phyloP scores from a whole-genome alignment of 2,888 invertebrate species.

The Ectobius pallidus region DNA sequence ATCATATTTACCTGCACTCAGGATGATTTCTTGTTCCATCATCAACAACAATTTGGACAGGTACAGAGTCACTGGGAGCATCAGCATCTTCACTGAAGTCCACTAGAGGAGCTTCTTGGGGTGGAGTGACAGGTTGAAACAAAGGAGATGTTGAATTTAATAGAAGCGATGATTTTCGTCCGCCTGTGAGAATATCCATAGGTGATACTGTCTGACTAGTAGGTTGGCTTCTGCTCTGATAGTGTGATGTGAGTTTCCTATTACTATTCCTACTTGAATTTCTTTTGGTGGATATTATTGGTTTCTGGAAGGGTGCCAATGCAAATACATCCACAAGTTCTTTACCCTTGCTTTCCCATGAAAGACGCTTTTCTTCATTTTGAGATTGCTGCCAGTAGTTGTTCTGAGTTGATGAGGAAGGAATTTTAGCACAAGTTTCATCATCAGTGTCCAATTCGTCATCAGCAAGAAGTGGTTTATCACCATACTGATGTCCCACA shows the following conservation, averaged over 20 bases:
- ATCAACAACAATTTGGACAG: not conserved
- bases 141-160: slow-evolving; percentile 31
- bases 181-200: slow-evolving; percentile 35
- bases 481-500: slow-evolving; percentile 77
- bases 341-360: slow-evolving; percentile 46
- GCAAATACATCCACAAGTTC: slow-evolving; percentile 68
- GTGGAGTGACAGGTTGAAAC: slow-evolving; percentile 7
- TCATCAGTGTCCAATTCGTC: slow-evolving; percentile 74
- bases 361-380: not conserved
- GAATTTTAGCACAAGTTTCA: slow-evolving; percentile 43
- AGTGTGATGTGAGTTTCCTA: slow-evolving; percentile 13
- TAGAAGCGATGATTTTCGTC: slow-evolving; percentile 37
- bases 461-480: slow-evolving; percentile 74
- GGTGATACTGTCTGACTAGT: slow-evolving; percentile 43
- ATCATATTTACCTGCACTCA: slow-evolving; percentile 13
- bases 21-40: not conserved
- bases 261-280: slow-evolving; percentile 32
- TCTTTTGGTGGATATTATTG: slow-evolving; percentile 6
- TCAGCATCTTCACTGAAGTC: slow-evolving; percentile 38
- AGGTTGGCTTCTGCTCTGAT: slow-evolving; percentile 40
- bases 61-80: not conserved
- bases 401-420: slow-evolving; percentile 15
- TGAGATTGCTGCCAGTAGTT: slow-evolving; percentile 18
- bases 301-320: slow-evolving; percentile 66
- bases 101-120: slow-evolving; percentile 38